These are phyloP conservation scores for Germaria angustata DNA, from an alignment of 2,888 invertebrate species.

Conservation along the genomic window DNA sequence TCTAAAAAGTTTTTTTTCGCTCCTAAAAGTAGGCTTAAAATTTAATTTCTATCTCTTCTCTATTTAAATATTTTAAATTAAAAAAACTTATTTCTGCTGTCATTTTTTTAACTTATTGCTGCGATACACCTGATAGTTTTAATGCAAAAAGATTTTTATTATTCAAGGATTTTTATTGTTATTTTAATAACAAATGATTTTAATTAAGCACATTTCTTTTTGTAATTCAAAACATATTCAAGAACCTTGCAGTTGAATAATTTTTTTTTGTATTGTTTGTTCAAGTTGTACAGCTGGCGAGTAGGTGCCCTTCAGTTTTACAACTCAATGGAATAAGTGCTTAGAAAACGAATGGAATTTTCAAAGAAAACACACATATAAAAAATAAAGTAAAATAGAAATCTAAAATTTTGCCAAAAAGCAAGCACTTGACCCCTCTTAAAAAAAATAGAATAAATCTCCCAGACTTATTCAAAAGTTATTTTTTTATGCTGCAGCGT, in stretches of 20 bases:
- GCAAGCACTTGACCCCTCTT: background rate
- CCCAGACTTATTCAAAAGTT: background rate
- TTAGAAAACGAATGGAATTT: background rate
- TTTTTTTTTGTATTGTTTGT: background rate
- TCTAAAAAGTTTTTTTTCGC: no score
- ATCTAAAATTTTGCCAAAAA: background rate
- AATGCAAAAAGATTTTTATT: no score
- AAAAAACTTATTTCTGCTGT: no score
- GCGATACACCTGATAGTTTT: no score
- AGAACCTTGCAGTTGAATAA: background rate
- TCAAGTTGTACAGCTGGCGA: background rate
- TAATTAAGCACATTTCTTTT: background rate
- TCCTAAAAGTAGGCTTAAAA: no score
- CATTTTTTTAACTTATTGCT: no score
- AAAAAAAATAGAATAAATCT: background rate
- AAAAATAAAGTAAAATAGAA: background rate
- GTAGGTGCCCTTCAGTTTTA: background rate
- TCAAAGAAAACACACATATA: background rate
- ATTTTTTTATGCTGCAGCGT: background rate
- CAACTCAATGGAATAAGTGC: background rate
- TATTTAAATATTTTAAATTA: no score
- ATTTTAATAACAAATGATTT: background rate
- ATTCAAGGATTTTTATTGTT: no score
- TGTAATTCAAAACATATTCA: background rate
- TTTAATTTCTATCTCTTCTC: no score